Evolutionary conservation across 2,797 vertebrate genomes (phyloP), one percentile per base, ranked within the genome.

Genomic region (Malurus leucopterus): DNA sequence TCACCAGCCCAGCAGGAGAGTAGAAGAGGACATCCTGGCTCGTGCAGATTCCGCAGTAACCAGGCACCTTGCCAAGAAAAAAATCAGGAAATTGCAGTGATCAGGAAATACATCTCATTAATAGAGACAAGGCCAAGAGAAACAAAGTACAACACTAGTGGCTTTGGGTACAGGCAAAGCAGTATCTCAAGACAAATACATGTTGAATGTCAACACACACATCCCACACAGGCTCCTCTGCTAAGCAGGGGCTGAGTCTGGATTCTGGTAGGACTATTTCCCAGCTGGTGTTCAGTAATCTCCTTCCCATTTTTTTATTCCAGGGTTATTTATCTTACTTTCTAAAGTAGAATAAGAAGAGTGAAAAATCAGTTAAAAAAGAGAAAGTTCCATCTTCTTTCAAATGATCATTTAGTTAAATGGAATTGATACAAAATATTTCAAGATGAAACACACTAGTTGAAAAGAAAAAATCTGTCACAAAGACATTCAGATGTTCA

Each of bases 401-500:
- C 47, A 85, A 90, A 84, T 26, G 46, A 68, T 47, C 53, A 61
- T 78, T 91, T 86, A 88, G 40, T 91, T 79, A 93, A 92, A 88
- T 65, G 43, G 54, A 92, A 86, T 73, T 73, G 47, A 78, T 80
- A 79, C 20, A 68, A 89, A 90, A 83, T 93, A 87, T 87, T 74
- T 94, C 57, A 74, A 89, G 92, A 95, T 92, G 75, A 95, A 96
- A 91, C 51, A 59, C n/a, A 7, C 6, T 51, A 86, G 41, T 49
- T 83, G 90, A 73, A 92, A 93, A 84, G 58, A 70, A 76, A 87
- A 93, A 89, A 41, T 88, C 51, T 46, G 22, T 91, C 62, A 67
- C 57, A 91, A 88, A 92, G 76, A 81, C 36, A 78, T 69, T 92
- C 65, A 93, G 84, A 93, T 81, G 80, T 94, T 91, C 89, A 83